Evolutionary conservation across 2,113 vertebrate genomes (phyloP), one percentile per base, ranked within the genome.

Genomic region (Hyla sarda): DNA sequence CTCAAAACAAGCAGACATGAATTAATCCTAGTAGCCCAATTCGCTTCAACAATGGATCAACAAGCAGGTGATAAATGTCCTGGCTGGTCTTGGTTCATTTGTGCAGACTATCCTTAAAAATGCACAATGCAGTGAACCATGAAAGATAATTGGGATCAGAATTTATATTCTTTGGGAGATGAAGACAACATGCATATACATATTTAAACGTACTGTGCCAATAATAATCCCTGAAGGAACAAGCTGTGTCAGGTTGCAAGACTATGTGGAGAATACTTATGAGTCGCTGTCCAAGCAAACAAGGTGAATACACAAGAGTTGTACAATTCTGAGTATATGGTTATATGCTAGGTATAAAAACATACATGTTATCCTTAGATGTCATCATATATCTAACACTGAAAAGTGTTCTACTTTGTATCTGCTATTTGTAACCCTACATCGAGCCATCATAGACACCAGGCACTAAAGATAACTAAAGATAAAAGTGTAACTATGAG

Each of bases 91-190:
- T 41, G 75, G 56, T 69, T 78, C 74, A 78, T 85, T 78, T 78
- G 62, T 67, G 58, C 45, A 69, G 48, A 28, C 60, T 77, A 34
- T 76, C 45, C 30, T 45, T 52, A 62, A 78, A 85, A 69, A 37
- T 69, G 48, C 83, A 69, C 28, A 69, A 52, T 69, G 28, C 74
- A 41, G 41, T 41, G 74, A 78, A 78, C 37, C 74, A 23, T 78
- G 74, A 85, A 85, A 48, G 60, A 85, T 78, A 78, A 85, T 78
- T 78, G 47, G 74, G 47, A 78, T 67, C 34, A 30, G 28, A 78
- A 85, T 85, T 78, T 85, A 78, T 69, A 78, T 85, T 85, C 83
- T 85, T 41, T 17, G 62, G 60, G 45, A 78, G 74, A 52, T 30
- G 30, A 77, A 77, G 56, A 25, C 45, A 69, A 52, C 58, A 67